Conservation (phyloP, 2,888 invertebrate species). For the Drosophila nr. perissopoda region DNA sequence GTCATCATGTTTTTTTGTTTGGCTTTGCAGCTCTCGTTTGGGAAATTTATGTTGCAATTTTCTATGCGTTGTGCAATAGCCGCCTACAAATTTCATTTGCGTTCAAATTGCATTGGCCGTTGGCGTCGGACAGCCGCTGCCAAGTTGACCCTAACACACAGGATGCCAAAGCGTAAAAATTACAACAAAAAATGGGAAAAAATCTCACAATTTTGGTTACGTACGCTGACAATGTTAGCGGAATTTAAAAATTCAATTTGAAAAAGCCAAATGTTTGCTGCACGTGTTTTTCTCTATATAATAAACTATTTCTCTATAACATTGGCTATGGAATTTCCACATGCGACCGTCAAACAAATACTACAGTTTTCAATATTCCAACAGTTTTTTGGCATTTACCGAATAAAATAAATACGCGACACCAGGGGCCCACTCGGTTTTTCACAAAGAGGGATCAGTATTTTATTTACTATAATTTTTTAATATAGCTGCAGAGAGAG, state of each 20-base stretch:
- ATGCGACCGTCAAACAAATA: slow-evolving; percentile 33
- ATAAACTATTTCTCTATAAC: slow-evolving; percentile 26
- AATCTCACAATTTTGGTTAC: slow-evolving; percentile 15
- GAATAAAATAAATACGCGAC: slow-evolving; percentile 15
- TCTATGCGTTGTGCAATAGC: slow-evolving; percentile 59
- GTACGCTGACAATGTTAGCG: slow-evolving; percentile 34
- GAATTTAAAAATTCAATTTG: slow-evolving; percentile 75
- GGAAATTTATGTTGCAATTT: slow-evolving; percentile 71
- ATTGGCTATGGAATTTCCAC: slow-evolving; percentile 33
- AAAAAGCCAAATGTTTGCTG: slow-evolving; percentile 40
- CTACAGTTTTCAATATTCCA: slow-evolving; percentile 28
- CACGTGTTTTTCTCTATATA: slow-evolving; percentile 23
- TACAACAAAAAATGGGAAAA: not conserved
- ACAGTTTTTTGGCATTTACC: slow-evolving; percentile 17
- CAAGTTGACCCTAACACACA: slow-evolving; percentile 63
- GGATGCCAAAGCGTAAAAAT: slow-evolving; percentile 18
- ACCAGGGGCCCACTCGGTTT: not conserved
- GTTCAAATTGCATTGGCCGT: slow-evolving; percentile 67
- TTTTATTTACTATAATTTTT: not conserved
- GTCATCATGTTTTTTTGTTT: slow-evolving; percentile 23
- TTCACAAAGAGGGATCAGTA: not conserved
- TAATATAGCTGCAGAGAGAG: not conserved
- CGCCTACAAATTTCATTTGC: slow-evolving; percentile 54
- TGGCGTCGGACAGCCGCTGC: slow-evolving; percentile 47
- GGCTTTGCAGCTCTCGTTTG: slow-evolving; percentile 5